Evolutionary conservation across 2,113 vertebrate species (phyloP).

Genomic region (Odocoileus virginianus): DNA sequence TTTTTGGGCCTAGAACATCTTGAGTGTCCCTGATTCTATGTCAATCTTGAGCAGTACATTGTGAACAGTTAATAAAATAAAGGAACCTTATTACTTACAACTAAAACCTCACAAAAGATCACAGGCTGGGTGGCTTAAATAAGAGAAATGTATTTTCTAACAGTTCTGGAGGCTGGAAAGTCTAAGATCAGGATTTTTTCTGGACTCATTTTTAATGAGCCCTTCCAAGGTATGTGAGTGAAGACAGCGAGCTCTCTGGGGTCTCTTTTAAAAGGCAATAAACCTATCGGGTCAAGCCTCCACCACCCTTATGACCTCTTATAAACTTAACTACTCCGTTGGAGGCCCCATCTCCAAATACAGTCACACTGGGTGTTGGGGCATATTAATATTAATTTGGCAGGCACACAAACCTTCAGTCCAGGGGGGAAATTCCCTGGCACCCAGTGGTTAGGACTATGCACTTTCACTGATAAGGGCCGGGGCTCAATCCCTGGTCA

Average conservation of each 20-base stretch:
- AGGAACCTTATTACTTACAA: not conserved
- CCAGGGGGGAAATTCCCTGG: not conserved
- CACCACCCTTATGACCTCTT: not conserved
- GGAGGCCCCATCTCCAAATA: not conserved
- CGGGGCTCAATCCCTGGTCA: not conserved
- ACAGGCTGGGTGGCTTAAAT: not conserved
- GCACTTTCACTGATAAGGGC: not conserved
- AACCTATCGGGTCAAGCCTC: not conserved
- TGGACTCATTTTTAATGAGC: not conserved
- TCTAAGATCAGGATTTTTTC: not conserved
- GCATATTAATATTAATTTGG: not conserved
- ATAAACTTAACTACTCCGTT: not conserved
- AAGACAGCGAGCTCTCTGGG: not conserved
- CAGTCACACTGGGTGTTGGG: not conserved
- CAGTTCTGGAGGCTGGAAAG: not conserved
- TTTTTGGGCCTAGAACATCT: not conserved
- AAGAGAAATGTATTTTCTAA: slow-evolving; percentile 8
- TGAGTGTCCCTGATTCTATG: not conserved
- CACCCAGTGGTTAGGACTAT: not conserved
- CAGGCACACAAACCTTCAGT: not conserved
- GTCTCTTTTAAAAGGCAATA: not conserved
- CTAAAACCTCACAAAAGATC: not conserved
- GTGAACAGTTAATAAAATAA: not conserved
- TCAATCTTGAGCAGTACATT: not conserved
- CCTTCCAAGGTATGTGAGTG: not conserved